These are phyloP conservation scores for Epinephelus fuscoguttatus DNA, from an alignment of 2,113 vertebrate species.

Conservation along the genomic window DNA sequence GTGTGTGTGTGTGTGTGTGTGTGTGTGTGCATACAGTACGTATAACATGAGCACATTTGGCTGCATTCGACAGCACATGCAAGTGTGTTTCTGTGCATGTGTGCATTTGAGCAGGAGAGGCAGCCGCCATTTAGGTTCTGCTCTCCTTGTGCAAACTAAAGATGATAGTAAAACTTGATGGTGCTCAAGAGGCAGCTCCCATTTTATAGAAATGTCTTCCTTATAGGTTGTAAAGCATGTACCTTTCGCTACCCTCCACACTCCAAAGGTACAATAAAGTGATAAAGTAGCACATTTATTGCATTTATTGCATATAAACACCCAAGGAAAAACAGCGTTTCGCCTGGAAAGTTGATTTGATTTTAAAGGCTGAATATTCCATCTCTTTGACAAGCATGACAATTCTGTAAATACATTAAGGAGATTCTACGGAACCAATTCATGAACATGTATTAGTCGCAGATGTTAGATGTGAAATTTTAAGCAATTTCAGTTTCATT, in stretches of 20 bases:
- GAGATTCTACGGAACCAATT: slow-evolving; percentile 20
- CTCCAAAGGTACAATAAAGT: slow-evolving; percentile 69
- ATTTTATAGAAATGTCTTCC: slow-evolving; percentile 76
- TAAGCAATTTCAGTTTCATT: slow-evolving; percentile 5
- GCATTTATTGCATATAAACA: slow-evolving; percentile 70
- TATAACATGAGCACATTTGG: slow-evolving; percentile 54
- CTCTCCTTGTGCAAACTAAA: slow-evolving; percentile 65
- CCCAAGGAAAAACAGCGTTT: slow-evolving; percentile 45
- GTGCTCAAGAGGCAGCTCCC: slow-evolving; percentile 75
- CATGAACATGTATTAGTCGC: slow-evolving; percentile 10
- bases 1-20: slow-evolving; percentile 25
- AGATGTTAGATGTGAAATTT: slow-evolving; percentile 23
- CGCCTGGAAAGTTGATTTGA: slow-evolving; percentile 48
- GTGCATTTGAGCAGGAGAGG: slow-evolving; percentile 28
- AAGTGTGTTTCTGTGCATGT: slow-evolving; percentile 34
- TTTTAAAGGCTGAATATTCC: slow-evolving; percentile 46
- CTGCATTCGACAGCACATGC: slow-evolving; percentile 31
- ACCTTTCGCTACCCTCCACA: slow-evolving; percentile 60
- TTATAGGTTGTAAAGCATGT: slow-evolving; percentile 74
- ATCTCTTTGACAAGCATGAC: slow-evolving; percentile 45
- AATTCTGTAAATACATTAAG: slow-evolving; percentile 34
- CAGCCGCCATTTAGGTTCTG: slow-evolving; percentile 55
- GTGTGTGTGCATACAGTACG: slow-evolving; percentile 18
- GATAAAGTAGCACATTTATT: slow-evolving; percentile 64
- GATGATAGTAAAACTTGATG: slow-evolving; percentile 77